A percentile compares a stretch with the other conserved stretches of the same genome.
These are phyloP conservation scores for Rhodophaea formosa DNA, from an alignment of 2,888 invertebrate genomes.

Conservation along the genomic window DNA sequence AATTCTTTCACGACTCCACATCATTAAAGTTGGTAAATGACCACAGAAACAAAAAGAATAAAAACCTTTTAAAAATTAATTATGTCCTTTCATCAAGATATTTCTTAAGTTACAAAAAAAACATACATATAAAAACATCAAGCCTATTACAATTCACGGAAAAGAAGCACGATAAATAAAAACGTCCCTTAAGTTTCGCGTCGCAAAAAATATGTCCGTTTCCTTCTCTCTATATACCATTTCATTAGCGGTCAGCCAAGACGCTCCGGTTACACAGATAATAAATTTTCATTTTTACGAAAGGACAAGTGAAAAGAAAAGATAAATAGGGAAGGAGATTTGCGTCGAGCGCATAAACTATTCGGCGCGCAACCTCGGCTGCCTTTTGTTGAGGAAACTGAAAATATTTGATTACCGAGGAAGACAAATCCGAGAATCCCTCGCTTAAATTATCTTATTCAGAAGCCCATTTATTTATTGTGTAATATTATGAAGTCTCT, in stretches of 20 bases:
- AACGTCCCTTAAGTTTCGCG: conserved; percentile 8
- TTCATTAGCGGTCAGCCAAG: conserved; percentile 67
- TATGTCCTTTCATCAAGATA: too few species aligned
- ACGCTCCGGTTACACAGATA: conserved; percentile 58
- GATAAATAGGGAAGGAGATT: conserved; percentile 64
- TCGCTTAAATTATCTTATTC: conserved; percentile 19
- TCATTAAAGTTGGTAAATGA: too few species aligned
- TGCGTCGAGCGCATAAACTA: conserved; percentile 52
- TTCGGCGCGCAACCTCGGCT: conserved; percentile 36
- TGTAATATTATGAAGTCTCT: conserved; percentile 1
- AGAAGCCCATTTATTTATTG: conserved; percentile 1
- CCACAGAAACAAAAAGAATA: too few species aligned
- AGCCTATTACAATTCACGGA: conserved; percentile 1
- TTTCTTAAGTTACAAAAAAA: not conserved
- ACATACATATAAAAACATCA: not conserved
- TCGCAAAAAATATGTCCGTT: conserved; percentile 17
- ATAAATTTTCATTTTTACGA: conserved; percentile 76
- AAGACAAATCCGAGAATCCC: conserved; percentile 34
- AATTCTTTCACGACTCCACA: too few species aligned
- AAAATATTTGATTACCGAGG: conserved; percentile 56
- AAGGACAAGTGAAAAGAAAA: conserved; percentile 72
- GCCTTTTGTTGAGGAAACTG: conserved; percentile 32
- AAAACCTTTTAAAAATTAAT: too few species aligned
- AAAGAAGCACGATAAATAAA: conserved; percentile 16
- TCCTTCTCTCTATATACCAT: conserved; percentile 54